A percentile compares a stretch with the other conserved stretches of the same genome.
Evolutionary conservation across 2,797 vertebrate species (phyloP).

Genomic region (Remorina albescens): DNA sequence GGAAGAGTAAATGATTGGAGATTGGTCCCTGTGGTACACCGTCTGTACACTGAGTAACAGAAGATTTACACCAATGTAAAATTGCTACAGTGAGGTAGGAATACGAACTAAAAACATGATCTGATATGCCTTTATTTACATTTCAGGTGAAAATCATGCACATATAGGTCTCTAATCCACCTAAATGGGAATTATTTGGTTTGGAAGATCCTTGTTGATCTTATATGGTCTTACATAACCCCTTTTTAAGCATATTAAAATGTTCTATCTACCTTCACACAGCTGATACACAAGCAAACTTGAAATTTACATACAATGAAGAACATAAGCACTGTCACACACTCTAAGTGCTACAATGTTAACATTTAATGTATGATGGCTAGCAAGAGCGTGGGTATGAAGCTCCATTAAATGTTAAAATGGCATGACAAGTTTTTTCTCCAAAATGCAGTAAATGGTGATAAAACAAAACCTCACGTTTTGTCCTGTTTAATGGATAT

Average conservation of each 20-base stretch:
- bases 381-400: not conserved
- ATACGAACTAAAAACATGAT: not conserved
- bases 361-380: constrained; percentile 6
- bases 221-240: not conserved
- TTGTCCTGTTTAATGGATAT: not conserved
- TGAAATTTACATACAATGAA: not conserved
- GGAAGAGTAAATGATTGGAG: not conserved
- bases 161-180: not conserved
- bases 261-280: not conserved
- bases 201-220: not conserved
- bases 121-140: not conserved
- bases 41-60: not conserved
- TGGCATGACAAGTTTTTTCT: not conserved
- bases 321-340: not conserved
- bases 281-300: not conserved
- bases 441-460: not conserved
- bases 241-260: not conserved
- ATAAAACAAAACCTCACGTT: not conserved
- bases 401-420: not conserved
- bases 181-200: not conserved
- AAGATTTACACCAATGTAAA: not conserved
- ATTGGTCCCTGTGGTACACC: constrained; percentile 10
- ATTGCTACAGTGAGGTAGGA: not conserved
- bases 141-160: not conserved
- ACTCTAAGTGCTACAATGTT: constrained; percentile 2